These are phyloP conservation scores for Phocoena phocoena DNA, from an alignment of 2,113 vertebrate species.

Conservation along the genomic window DNA sequence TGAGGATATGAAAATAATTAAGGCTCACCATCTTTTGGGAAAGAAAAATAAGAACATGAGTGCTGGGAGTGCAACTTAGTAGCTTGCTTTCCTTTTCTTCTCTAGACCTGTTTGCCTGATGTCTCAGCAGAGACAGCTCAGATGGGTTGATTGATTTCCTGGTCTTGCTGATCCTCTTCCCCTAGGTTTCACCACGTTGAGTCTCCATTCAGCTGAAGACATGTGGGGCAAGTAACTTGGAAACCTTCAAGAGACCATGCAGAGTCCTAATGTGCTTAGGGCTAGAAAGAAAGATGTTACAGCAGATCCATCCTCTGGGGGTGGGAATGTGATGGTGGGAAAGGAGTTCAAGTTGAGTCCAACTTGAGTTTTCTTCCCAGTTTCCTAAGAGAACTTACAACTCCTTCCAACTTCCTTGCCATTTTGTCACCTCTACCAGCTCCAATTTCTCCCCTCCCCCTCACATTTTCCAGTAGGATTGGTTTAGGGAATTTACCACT, in stretches of 20 bases:
- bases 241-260: background rate
- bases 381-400: background rate
- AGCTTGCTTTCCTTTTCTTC: background rate
- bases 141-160: background rate
- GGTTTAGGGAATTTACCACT: background rate
- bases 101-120: background rate
- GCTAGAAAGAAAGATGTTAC: background rate
- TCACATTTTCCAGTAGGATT: too few species aligned
- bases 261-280: background rate
- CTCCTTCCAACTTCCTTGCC: background rate
- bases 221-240: background rate
- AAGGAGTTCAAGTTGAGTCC: background rate
- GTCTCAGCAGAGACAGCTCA: background rate
- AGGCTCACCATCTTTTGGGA: background rate
- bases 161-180: background rate
- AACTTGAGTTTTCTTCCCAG: background rate
- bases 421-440: background rate
- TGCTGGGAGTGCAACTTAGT: background rate
- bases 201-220: background rate
- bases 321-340: background rate
- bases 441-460: background rate
- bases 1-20: background rate
- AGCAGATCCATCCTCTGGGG: too few species aligned
- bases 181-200: fast-evolving
- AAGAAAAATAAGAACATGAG: background rate